Evolutionary conservation across 2,797 vertebrate genomes (phyloP).

Genomic region (Galagoides demidoff): DNA sequence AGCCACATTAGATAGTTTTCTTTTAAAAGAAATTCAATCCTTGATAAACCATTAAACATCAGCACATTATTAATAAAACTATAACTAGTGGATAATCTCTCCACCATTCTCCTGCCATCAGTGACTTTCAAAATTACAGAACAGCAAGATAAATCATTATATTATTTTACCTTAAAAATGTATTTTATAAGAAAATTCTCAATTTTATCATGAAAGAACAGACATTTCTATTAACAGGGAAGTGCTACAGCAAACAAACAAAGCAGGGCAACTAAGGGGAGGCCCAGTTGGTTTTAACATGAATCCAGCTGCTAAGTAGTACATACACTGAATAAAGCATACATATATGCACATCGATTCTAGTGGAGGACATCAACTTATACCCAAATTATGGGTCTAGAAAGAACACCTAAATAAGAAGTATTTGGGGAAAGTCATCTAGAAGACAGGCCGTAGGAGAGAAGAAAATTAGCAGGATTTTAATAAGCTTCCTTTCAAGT

Average conservation of each 20-base stretch:
- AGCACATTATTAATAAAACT: conserved; percentile 84
- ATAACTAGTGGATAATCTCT: conserved; percentile 70
- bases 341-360: background rate
- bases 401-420: conserved; percentile 48
- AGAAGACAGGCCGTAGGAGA: background rate
- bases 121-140: conserved; percentile 75
- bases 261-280: background rate
- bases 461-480: conserved; percentile 30
- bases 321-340: background rate
- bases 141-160: conserved; percentile 55
- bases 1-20: conserved; percentile 64
- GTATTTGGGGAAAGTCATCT: conserved; percentile 1
- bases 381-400: background rate
- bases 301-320: background rate
- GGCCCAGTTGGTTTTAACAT: background rate
- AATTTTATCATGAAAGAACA: conserved; percentile 66
- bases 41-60: conserved; percentile 80
- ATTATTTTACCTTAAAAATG: conserved; percentile 69
- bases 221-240: conserved; percentile 3
- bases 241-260: background rate
- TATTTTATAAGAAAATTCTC: conserved; percentile 14
- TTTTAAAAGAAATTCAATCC: conserved; percentile 70
- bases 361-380: conserved; percentile 7
- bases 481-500: conserved; percentile 50
- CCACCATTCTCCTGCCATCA: conserved; percentile 57